Base-by-base conservation (phyloP, 2,113 vertebrate species). In the Clarias batrachus region DNA sequence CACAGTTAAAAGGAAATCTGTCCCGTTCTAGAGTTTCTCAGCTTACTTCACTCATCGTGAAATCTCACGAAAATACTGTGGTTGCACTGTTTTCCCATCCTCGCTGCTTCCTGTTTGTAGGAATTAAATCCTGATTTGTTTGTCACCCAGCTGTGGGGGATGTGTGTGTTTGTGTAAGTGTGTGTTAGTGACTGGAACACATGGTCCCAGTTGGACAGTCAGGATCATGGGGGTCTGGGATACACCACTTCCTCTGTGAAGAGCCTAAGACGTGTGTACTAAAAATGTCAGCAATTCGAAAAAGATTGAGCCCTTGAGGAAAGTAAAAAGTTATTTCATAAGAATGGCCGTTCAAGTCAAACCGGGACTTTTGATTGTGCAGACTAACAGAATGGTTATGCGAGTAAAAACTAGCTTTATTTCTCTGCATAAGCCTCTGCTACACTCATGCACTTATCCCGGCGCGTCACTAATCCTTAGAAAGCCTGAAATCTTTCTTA, bases 201-300 rank as follows among this genome's bases (percentile, higher is more conserved):
- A 73, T 27, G 66, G 89, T 74, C 85, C 85, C 85, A 85, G 73
- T 89, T 89, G 91, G 86, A 25, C 1, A 57, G 73, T 21, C 30
- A 68, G 81, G 84, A 87, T 90, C 86, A 86, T 1, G 30, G 74
- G 86, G 82, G 84, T 82, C 78, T 62, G 65, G 54, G n/a, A 27
- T 81, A 82, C 81, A 86, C 2, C 3, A 93, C 89, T 92, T 93
- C 93, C 92, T 92, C 78, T 92, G 87, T 59, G 78, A 33, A 65
- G 12, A n/a, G 60, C 41, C 21, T 68, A 87, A 68, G 54, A 25
- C n/a, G 2, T 66, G 16, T 52, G 71, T 62, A 76, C 37, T 68
- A 59, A 84, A 82, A 82, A 27, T 63, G 41, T 74, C 7, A 37
- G 12, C 81, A 30, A 11, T 37, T 12, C 41, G 5, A 63, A 4